phyloP scores from a whole-genome alignment of 2,888 invertebrate species.

The Strigamia crassipes region DNA sequence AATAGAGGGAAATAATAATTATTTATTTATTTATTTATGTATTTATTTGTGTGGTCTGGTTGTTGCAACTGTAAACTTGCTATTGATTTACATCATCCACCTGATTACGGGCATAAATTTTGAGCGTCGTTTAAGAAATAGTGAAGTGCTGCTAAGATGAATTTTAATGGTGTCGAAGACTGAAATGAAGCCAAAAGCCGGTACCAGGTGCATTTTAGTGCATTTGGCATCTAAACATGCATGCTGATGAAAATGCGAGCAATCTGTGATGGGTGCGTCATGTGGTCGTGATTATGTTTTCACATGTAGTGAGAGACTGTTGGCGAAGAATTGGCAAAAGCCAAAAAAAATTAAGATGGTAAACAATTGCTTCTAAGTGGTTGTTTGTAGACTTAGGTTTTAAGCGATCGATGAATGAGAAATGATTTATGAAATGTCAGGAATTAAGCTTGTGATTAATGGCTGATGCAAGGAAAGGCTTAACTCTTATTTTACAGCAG shows the following conservation, averaged over 20 bases:
- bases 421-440: background rate
- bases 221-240: constrained; percentile 15
- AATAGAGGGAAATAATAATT: too few species aligned
- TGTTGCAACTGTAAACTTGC: background rate
- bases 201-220: constrained; percentile 15
- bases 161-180: constrained; percentile 25
- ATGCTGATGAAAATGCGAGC: constrained; percentile 7
- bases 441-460: constrained; percentile 17
- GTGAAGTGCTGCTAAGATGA: background rate
- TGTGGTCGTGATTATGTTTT: constrained; percentile 34
- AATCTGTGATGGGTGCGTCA: constrained; percentile 22
- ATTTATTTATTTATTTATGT: background rate
- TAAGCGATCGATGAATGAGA: background rate
- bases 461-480: background rate
- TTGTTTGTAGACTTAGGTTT: background rate
- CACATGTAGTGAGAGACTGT: constrained; percentile 19
- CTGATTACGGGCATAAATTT: background rate
- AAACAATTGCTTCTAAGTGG: too few species aligned
- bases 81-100: background rate
- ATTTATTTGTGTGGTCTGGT: background rate
- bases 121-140: background rate
- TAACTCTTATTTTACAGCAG: too few species aligned
- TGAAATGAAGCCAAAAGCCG: background rate
- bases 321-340: background rate
- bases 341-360: background rate